Evolutionary conservation across 2,888 invertebrate species (phyloP).

Genomic region (Agrotis segetum): DNA sequence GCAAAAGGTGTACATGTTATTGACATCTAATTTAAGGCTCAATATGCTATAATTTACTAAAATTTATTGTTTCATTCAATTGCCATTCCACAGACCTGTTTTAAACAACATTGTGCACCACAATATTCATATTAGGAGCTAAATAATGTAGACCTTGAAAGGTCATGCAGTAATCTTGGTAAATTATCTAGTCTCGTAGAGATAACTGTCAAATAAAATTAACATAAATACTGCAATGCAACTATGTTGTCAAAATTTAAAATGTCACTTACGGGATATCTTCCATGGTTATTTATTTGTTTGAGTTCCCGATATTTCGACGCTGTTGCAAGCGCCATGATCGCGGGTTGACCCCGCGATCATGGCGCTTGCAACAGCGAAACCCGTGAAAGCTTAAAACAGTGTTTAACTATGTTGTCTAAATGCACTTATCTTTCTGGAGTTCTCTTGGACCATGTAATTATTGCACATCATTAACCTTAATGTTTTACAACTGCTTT

Average conservation of each 20-base stretch:
- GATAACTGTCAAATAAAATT: conserved; percentile 32
- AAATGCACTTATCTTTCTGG: conserved; percentile 8
- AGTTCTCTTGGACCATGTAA: neutral
- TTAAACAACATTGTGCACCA: conserved; percentile 27
- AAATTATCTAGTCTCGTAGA: conserved; percentile 51
- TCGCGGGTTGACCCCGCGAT: no score
- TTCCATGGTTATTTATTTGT: no score
- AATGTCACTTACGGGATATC: no score
- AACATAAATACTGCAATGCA: conserved; percentile 23
- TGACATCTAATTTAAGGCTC: neutral
- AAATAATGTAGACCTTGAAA: conserved; percentile 56
- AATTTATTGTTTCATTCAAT: neutral
- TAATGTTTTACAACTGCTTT: conserved; percentile 3
- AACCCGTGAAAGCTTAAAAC: no score
- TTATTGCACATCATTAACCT: conserved; percentile 8
- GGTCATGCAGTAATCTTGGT: conserved; percentile 56
- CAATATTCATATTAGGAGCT: conserved; percentile 26
- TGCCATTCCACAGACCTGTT: neutral
- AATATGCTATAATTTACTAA: neutral
- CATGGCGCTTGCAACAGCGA: no score
- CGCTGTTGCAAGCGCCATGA: no score
- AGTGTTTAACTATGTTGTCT: conserved; percentile 24
- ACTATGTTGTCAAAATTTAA: conserved; percentile 17
- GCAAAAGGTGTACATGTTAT: neutral
- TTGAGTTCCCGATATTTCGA: no score